phyloP scores from a whole-genome alignment of 1,140 invertebrate genomes.

The Periplaneta americana region DNA sequence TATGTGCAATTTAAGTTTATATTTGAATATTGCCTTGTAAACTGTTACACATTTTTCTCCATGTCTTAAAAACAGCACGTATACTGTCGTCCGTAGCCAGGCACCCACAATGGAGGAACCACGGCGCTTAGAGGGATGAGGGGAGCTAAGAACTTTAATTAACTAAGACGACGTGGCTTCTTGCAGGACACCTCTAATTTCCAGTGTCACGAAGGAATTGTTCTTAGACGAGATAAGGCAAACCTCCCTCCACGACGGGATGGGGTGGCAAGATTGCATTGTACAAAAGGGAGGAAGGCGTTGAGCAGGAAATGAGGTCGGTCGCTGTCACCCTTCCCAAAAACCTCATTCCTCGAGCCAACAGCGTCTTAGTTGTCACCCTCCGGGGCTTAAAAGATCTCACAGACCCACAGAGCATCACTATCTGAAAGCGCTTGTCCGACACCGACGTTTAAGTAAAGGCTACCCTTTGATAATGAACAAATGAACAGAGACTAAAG shows the following conservation, averaged over 20 bases:
- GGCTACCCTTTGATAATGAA: neutral
- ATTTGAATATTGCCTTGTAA: too few species aligned
- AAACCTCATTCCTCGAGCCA: neutral
- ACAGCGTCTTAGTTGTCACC: neutral
- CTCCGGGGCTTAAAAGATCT: neutral
- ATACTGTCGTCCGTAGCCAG: neutral
- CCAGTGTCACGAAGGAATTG: constrained; percentile 16
- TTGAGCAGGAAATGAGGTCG: constrained; percentile 16
- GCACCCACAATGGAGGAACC: neutral
- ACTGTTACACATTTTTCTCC: too few species aligned
- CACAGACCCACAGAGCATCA: neutral
- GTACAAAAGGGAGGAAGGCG: constrained; percentile 10
- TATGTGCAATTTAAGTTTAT: too few species aligned
- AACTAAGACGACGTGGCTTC: constrained; percentile 3
- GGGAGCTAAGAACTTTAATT: constrained; percentile 15
- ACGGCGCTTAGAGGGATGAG: neutral
- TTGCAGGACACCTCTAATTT: constrained; percentile 18
- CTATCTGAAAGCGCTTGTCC: constrained; percentile 5
- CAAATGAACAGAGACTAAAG: neutral
- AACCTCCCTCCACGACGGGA: constrained; percentile 1
- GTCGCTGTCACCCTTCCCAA: constrained; percentile 2
- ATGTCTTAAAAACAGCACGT: too few species aligned
- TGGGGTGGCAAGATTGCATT: constrained; percentile 12
- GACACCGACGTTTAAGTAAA: constrained; percentile 2
- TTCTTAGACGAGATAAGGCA: constrained; percentile 17